Evolutionary conservation across 1,140 invertebrate genomes (phyloP).

Genomic region (Condylostylus longicornis): DNA sequence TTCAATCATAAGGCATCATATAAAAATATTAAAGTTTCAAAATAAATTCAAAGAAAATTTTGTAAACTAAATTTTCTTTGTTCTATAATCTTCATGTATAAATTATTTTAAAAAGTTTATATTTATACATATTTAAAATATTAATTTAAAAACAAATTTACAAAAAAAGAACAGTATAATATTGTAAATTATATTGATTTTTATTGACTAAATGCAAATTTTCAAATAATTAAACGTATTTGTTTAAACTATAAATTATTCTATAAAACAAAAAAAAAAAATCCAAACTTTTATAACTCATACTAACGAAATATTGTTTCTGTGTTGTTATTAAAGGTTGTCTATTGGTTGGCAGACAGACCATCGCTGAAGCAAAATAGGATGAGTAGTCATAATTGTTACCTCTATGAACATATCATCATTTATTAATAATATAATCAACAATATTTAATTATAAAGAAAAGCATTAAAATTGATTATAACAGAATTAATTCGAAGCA

Average conservation of each 20-base stretch:
- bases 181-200: conserved; percentile 5
- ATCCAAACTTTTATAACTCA: conserved; percentile 13
- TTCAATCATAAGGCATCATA: conserved; percentile 36
- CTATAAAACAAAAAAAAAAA: conserved; percentile 6
- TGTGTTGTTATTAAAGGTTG: conserved; percentile 35
- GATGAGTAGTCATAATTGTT: too few species aligned
- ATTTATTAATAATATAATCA: too few species aligned
- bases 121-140: conserved; percentile 10
- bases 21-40: too few species aligned
- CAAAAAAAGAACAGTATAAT: conserved; percentile 8
- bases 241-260: conserved; percentile 4
- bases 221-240: conserved; percentile 4
- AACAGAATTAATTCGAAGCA: too few species aligned
- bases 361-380: too few species aligned
- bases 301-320: conserved; percentile 34
- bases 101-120: conserved; percentile 1
- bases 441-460: too few species aligned
- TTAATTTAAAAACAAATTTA: conserved; percentile 9
- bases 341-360: too few species aligned
- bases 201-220: conserved; percentile 7
- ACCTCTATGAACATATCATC: too few species aligned
- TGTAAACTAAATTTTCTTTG: background rate
- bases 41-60: background rate
- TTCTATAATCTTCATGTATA: background rate
- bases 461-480: too few species aligned